Evolutionary conservation across 2,113 vertebrate species (phyloP), one percentile per base, ranked within the genome.

Genomic region (Hydropotes inermis): DNA sequence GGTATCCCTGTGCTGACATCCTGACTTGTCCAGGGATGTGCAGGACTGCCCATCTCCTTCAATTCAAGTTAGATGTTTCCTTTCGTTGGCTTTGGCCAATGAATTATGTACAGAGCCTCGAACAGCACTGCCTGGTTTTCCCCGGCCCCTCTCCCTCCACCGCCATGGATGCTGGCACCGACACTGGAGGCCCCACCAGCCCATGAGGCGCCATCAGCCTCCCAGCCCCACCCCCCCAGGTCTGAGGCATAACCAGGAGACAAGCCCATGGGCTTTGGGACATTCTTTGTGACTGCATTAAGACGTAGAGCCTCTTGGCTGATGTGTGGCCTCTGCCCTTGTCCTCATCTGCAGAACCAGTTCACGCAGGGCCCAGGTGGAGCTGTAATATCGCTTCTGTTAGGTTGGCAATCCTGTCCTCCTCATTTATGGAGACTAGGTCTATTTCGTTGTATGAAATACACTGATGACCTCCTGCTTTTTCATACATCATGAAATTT

Each of bases 161-260:
- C 19, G 14, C 14, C 3, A 8, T 39, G 23, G 50, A 13, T 6
- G 36, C 10, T 50, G 79, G 8, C 33, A 3, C 25, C 2, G 17
- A 36, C 13, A 16, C 43, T 39, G 19, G 33, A 61, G 45, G 45
- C 43, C 57, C 12, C 19, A 43, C 8, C 13, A n/a, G 36, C 30
- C 45, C 36, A 3, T 9, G 76, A 74, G 54, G 16, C 33, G 30
- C 61, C 61, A 21, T 36, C 4, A 36, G 64, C n/a, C 50, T 50
- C 54, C 36, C 5, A 1, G 1, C 70, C n/a, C 1, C n/a, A n/a
- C 21, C 50, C 57, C 52, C 16, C n/a, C 0, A 3, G 39, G 19
- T 1, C 0, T 6, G 39, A 50, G 78, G 81, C 21, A 1, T 25
- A 54, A 17, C n/a, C n/a, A 14, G 27, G 16, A 52, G 28, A 30